Evolutionary conservation across 2,888 invertebrate species (phyloP).

Genomic region (Drosophila anomelani): DNA sequence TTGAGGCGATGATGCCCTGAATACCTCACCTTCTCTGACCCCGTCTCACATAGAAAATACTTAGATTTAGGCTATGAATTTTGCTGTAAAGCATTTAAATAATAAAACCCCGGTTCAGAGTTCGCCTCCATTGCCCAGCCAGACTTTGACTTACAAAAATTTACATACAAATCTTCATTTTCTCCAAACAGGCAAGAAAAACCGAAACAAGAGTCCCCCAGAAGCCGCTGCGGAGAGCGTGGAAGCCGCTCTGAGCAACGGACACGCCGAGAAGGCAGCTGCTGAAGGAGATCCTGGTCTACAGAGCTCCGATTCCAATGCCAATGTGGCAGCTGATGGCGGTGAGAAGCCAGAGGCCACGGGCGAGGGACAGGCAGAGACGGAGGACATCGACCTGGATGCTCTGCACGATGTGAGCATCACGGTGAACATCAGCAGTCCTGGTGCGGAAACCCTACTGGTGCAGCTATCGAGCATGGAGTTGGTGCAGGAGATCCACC

Average conservation of each 20-base stretch:
- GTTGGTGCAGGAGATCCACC: slow-evolving; percentile 98
- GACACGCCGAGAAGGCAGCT: slow-evolving; percentile 64
- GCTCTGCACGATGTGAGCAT: slow-evolving; percentile 96
- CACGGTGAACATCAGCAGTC: slow-evolving; percentile 96
- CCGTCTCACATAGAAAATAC: background rate
- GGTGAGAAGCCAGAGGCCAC: slow-evolving; percentile 21
- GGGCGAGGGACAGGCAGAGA: slow-evolving; percentile 35
- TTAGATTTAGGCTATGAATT: background rate
- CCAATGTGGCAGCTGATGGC: slow-evolving; percentile 59
- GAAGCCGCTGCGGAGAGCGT: slow-evolving; percentile 42
- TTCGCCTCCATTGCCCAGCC: background rate
- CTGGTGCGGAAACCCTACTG: slow-evolving; percentile 93
- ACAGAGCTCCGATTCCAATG: slow-evolving; percentile 65
- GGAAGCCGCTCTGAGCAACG: slow-evolving; percentile 68
- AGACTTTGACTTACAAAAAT: slow-evolving; percentile 7
- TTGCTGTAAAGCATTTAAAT: background rate
- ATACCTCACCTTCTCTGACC: background rate
- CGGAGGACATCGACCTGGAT: slow-evolving; percentile 86
- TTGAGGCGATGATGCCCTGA: background rate
- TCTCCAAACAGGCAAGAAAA: slow-evolving; percentile 62
- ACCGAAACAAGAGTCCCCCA: slow-evolving; percentile 75
- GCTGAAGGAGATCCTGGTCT: slow-evolving; percentile 1
- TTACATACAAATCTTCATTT: background rate
- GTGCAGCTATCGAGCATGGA: slow-evolving; percentile 99
- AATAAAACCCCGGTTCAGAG: slow-evolving; percentile 1